Evolutionary conservation across 2,797 vertebrate species (phyloP).

Genomic region (Bradypus variegatus): DNA sequence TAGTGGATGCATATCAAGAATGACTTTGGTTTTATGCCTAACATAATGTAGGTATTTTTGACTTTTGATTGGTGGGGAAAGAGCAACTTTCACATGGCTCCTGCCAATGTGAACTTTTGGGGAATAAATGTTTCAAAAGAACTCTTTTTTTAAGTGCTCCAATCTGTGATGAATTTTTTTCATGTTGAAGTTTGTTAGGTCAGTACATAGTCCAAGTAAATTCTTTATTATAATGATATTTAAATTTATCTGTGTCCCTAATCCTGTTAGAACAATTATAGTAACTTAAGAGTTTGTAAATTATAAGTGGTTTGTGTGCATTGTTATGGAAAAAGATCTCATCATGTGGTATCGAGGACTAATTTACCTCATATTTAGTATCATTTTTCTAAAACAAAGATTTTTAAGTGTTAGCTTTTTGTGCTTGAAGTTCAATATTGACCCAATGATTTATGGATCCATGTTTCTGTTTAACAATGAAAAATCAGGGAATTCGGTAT

Average conservation of each 20-base stretch:
- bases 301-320: constrained; percentile 17
- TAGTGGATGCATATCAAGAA: background rate
- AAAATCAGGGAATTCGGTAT: constrained; percentile 6
- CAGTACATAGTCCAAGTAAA: background rate
- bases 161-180: background rate
- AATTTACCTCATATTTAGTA: constrained; percentile 11
- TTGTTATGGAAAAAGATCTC: background rate
- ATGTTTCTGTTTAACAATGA: constrained; percentile 14
- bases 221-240: background rate
- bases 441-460: background rate
- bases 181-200: constrained; percentile 16
- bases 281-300: constrained; percentile 18
- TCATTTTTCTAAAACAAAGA: background rate
- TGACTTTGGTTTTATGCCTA: background rate
- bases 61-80: background rate
- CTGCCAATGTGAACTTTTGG: constrained; percentile 4
- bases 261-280: constrained; percentile 18
- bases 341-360: background rate
- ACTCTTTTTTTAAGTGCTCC: background rate
- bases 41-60: constrained; percentile 26
- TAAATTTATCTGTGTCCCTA: constrained; percentile 7
- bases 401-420: constrained; percentile 28
- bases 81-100: constrained; percentile 9
- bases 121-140: constrained; percentile 15
- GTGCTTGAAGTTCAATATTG: constrained; percentile 33